phyloP scores from a whole-genome alignment of 2,888 invertebrate genomes.

The Disparrhopalites patrizii region DNA sequence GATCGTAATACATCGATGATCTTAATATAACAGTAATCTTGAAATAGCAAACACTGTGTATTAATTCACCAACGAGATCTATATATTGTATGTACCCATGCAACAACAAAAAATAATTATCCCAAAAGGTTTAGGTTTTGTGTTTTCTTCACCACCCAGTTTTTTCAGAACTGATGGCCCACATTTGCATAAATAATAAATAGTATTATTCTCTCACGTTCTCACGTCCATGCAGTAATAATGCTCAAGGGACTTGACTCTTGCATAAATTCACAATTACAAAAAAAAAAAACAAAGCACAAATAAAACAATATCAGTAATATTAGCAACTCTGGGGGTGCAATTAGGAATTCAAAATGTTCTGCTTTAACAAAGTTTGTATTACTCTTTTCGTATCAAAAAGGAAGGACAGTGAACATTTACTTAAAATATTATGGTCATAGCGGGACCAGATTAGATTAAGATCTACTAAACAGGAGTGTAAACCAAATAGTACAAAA shows the following conservation, averaged over 20 bases:
- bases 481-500: too few species aligned
- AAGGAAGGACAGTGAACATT: too few species aligned
- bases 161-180: background rate
- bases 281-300: background rate
- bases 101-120: conserved; percentile 3
- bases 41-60: background rate
- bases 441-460: too few species aligned
- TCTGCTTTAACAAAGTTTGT: too few species aligned
- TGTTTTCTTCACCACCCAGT: too few species aligned
- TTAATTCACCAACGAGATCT: conserved; percentile 6
- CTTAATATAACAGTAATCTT: background rate
- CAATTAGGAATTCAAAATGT: too few species aligned
- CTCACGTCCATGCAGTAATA: background rate
- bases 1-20: conserved; percentile 6
- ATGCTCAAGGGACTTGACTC: background rate
- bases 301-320: background rate
- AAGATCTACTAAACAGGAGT: too few species aligned
- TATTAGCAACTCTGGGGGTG: too few species aligned
- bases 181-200: background rate
- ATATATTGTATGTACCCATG: conserved; percentile 12
- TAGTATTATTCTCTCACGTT: background rate
- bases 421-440: too few species aligned
- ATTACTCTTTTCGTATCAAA: too few species aligned
- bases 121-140: background rate
- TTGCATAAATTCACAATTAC: background rate